Evolutionary conservation across 2,888 invertebrate genomes (phyloP), one percentile per base, ranked within the genome.

Genomic region (Polymixis lichenea): DNA sequence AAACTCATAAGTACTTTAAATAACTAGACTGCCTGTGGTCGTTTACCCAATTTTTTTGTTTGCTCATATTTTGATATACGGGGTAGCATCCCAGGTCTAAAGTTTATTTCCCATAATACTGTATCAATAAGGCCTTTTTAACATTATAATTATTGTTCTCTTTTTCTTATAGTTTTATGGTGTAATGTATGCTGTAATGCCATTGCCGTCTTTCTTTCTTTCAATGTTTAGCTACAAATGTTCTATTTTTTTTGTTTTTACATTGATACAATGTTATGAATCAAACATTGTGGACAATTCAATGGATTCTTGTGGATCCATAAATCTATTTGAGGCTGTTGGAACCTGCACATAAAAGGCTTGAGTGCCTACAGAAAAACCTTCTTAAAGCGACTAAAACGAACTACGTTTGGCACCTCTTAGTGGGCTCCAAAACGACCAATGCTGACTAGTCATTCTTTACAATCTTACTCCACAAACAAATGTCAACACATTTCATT

Each of bases 401-500:
- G 15, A 53, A 58, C 1, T 32, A 32, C 9, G 17, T 51, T 9
- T n/a, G 51, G 22, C 1, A 56, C 28, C 38, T 9, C 56, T 49
- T 15, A 53, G 51, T 78, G 17, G 15, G 25, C 28, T 25, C 43
- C 25, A 51, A 56, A 62, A 55, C 13, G 19, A 22, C 15, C 28
- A 62, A 7, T 28, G n/a, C 80, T 43, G 73, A 56, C 51, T 56
- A 17, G 28, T 5, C 32, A 25, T 7, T 46, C 62, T 64, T 46
- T 80, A 49, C 11, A 72, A 79, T 19, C 62, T 22, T 2, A 11
- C 15, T 0, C 25, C n/a, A 78, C n/a, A 74, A 60, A n/a, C n/a
- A 65, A 80, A 58, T 53, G 22, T 51, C 64, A 80, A 46, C 51
- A 77, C 43, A 77, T 80, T 77, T 73, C 73, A 80, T 77, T 9